Base-by-base conservation (phyloP, 2,113 vertebrate species). In the Balaeniceps rex region DNA sequence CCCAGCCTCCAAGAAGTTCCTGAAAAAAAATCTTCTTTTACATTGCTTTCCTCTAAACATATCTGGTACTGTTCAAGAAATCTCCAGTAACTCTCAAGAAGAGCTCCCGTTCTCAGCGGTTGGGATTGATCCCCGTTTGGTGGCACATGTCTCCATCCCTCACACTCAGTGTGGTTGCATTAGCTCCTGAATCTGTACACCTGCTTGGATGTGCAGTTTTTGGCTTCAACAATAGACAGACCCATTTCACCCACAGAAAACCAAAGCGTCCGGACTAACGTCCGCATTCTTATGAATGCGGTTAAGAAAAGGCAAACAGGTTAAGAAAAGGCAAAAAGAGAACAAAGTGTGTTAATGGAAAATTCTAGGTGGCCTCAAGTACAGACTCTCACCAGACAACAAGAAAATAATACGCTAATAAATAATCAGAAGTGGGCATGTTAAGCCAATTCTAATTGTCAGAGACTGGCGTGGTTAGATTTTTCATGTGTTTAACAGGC, bases 301-400 rank as follows among this genome's bases (percentile, higher is more conserved):
- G 21, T 11, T 7, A 26, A 72, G 54, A 38, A 64, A 93, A 78
- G 16, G n/a, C 22, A 26, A 78, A 75, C 18, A 75, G 36, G 21
- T 11, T 7, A 26, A 72, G 54, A 38, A 64, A 93, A 78, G 16
- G n/a, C 22, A 34, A 34, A 60, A 66, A 84, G 13, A 38, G 3
- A 57, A 31, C 11, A 5, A 52, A 69, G 2, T 13, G 15, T 11
- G 38, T 40, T 57, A 60, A 36, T 8, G 22, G 15, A 31, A 70
- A 44, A 38, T 68, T 72, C 23, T 26, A 22, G 9, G 4, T 52
- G 6, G 12, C 19, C 46, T 80, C 49, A 46, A 65, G 42, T 34
- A 3, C 7, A 23, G 42, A 29, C 11, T 82, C 9, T 2, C 0
- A 71, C 4, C 29, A 78, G 42, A 51, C 2, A 63, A 12, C 1